Evolutionary conservation across 2,888 invertebrate species (phyloP), one percentile per base, ranked within the genome.

Genomic region (Noctua comes): DNA sequence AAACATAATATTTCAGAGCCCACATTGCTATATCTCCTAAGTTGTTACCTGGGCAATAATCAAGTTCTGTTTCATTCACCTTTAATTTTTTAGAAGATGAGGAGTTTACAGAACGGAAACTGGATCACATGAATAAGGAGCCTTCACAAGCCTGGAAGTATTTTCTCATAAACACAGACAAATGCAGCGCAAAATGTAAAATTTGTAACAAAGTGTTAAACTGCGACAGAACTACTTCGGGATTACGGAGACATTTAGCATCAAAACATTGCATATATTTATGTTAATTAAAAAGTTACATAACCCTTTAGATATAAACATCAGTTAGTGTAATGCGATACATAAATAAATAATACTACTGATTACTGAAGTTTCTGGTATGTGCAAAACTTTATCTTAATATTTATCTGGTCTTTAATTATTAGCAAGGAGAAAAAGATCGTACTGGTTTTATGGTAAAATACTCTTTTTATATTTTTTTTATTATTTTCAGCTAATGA

Each of bases 181-280:
- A 62, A 77, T 1, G 24, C 1, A 36, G 18, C 18, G 82, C 77
- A n/a, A 64, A 72, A 48, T 82, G 80, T 76, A 76, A 82, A 57
- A n/a, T 82, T 64, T 82, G 82, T 54, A 4, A 1, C 4, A 51
- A 51, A 43, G 46, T 73, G 16, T 16, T 82, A 57, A 65, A 43
- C 57, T 84, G 73, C 6, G 10, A 11, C 1, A 65, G 13, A 3
- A 59, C 68, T 7, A 73, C 72, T 27, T n/a, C 73, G 6, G 83
- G 78, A 11, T n/a, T 82, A 27, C 59, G 18, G 0, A 73, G 27
- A 46, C 78, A 80, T 40, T 64, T 80, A 21, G 8, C 27, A 40
- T 2, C 27, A 10, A 24, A 54, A 27, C 79, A 76, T 40, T 48
- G 62, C 18, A 5, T 75, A 8, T 40, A 27, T 65, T 24, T 62